These are phyloP conservation scores for Brachyrhaphis roseni DNA, from an alignment of 2,797 vertebrate species.

Conservation along the genomic window DNA sequence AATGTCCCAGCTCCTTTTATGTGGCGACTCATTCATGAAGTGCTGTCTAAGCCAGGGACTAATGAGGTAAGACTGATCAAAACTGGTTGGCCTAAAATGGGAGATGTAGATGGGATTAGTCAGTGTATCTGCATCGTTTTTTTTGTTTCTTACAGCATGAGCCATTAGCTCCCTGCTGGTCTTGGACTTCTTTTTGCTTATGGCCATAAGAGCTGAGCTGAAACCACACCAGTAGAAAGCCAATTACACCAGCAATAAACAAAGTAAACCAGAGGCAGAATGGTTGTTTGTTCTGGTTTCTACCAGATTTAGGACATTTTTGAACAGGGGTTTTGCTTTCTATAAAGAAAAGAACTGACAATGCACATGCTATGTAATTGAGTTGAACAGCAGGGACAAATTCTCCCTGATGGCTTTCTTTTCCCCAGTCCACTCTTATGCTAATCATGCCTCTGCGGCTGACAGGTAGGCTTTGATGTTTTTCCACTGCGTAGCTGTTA, in stretches of 20 bases:
- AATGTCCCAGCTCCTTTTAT: conserved; percentile 9
- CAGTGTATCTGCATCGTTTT: conserved; percentile 58
- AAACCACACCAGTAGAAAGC: conserved; percentile 12
- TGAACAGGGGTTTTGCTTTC: not conserved
- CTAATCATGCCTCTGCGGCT: conserved; percentile 38
- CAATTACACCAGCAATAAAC: conserved; percentile 51
- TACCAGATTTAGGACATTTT: not conserved
- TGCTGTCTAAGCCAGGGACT: conserved; percentile 29
- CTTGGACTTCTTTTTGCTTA: conserved; percentile 42
- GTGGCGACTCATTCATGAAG: conserved; percentile 18
- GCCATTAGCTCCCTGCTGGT: conserved; percentile 53
- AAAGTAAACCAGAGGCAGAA: conserved; percentile 26
- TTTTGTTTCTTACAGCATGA: conserved; percentile 36
- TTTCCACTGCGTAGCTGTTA: conserved; percentile 18
- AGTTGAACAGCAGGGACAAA: conserved; percentile 13
- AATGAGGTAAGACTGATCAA: conserved; percentile 58
- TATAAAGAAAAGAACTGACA: not conserved
- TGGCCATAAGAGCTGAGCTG: conserved; percentile 34
- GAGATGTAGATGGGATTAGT: conserved; percentile 41
- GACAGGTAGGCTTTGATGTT: conserved; percentile 27
- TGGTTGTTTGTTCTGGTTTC: not conserved
- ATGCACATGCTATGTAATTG: conserved; percentile 4
- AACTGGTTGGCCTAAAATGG: conserved; percentile 48
- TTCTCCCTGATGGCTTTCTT: conserved; percentile 26
- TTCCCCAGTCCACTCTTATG: conserved; percentile 14